Base-by-base conservation (phyloP, 2,888 invertebrate species). In the Lottia scabra region DNA sequence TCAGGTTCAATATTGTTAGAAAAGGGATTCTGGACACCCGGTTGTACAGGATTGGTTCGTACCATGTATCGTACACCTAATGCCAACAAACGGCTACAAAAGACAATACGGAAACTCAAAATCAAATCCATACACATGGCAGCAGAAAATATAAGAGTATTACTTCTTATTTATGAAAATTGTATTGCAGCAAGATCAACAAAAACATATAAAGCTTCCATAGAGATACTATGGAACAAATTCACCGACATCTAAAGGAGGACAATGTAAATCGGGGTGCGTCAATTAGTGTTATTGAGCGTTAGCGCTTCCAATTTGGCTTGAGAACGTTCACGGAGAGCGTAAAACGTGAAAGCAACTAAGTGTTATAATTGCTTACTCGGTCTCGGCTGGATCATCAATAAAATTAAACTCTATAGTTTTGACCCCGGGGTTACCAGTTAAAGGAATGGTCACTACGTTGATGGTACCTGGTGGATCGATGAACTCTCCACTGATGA, bases 1-100 rank as follows among this genome's bases (percentile, higher is more conserved):
- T 71, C 71, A 10, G 71, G 71, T 43, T 71, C 71, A 26, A 71
- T 46, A 63, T 66, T 67, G 15, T 46, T 44, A 23, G 71, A 67
- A 44, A 71, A 71, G 5, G 56, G 26, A 23, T 43, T 63, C 19
- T 65, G 23, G 16, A 19, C 30, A 38, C n/a, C 27, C 12, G 63
- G 6, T 13, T 45, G 26, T 38, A n/a, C 27, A 6, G 70, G 70
- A 43, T 62, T 46, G 30, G 45, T 19, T 16, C 67, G 27, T 45
- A 71, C 23, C 71, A 64, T 63, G 27, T 45, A 71, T 3, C 71
- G 56, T 27, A 45, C 44, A 16, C 56, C 48, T 15, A 27, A 19
- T 27, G 44, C 48, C 16, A 67, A 26, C 6, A 67, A 56, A 27
- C 46, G 45, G 8, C 67, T 66, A n/a, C 66, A 38, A 65, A 30